phyloP scores from a whole-genome alignment of 2,113 vertebrate species.

The Atractosteus spatula region DNA sequence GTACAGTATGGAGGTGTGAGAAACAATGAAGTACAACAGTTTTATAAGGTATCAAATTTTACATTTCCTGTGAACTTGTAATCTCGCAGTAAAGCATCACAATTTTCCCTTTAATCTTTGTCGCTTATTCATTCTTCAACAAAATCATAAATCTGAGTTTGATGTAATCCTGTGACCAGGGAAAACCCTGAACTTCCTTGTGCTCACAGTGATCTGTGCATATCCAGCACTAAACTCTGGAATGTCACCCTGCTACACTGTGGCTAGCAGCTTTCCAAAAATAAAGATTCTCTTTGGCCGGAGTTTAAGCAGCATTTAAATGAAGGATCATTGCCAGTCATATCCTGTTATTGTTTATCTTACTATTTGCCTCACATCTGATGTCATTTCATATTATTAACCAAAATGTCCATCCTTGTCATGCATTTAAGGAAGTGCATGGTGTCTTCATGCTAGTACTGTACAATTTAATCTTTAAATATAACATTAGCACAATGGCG shows the following conservation, averaged over 20 bases:
- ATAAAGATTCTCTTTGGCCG: neutral
- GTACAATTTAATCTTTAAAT: neutral
- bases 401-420: neutral
- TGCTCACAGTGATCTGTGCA: neutral
- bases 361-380: neutral
- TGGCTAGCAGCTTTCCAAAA: conserved; percentile 11
- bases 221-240: conserved; percentile 1
- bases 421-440: neutral
- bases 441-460: neutral
- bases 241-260: neutral
- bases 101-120: no score
- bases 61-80: no score
- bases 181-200: neutral
- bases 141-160: no score
- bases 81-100: no score
- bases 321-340: neutral
- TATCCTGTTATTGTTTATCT: conserved; percentile 9
- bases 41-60: no score
- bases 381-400: conserved; percentile 8
- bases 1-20: no score
- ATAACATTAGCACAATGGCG: neutral
- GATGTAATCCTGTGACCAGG: neutral
- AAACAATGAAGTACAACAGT: no score
- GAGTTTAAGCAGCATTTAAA: conserved; percentile 1
- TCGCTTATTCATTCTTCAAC: no score